Evolutionary conservation across 1,140 invertebrate genomes (phyloP).

Genomic region (Chironomus tepperi): DNA sequence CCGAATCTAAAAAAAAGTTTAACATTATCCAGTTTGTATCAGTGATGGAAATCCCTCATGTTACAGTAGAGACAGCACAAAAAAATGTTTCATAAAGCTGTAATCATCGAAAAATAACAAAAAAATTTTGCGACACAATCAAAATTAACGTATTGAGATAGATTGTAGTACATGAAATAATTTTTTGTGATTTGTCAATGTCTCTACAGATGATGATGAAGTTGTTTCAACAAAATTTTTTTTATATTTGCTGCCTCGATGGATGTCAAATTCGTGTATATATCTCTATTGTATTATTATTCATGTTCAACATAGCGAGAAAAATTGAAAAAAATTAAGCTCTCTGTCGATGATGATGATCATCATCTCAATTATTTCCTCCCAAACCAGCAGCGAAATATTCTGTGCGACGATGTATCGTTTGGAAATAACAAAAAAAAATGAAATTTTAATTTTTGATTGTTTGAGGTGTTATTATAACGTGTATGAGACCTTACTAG

Average conservation of each 20-base stretch:
- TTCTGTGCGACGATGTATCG: background rate
- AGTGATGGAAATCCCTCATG: too few species aligned
- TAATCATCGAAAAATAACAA: background rate
- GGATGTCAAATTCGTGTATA: background rate
- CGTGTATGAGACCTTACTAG: background rate
- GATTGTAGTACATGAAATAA: background rate
- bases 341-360: constrained; percentile 17
- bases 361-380: constrained; percentile 22
- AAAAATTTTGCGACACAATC: background rate
- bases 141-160: background rate
- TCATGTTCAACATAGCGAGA: constrained; percentile 23
- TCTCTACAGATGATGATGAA: constrained; percentile 6
- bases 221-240: background rate
- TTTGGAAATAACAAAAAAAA: background rate
- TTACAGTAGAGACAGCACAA: too few species aligned
- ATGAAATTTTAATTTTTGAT: background rate
- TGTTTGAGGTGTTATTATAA: constrained; percentile 11
- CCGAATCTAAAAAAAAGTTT: too few species aligned
- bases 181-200: constrained; percentile 13
- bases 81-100: background rate
- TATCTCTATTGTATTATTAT: constrained; percentile 15
- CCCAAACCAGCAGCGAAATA: background rate
- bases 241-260: background rate
- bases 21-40: too few species aligned
- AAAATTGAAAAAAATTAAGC: background rate